Evolutionary conservation across 2,113 vertebrate species (phyloP).

Genomic region (Calyptomena viridis): DNA sequence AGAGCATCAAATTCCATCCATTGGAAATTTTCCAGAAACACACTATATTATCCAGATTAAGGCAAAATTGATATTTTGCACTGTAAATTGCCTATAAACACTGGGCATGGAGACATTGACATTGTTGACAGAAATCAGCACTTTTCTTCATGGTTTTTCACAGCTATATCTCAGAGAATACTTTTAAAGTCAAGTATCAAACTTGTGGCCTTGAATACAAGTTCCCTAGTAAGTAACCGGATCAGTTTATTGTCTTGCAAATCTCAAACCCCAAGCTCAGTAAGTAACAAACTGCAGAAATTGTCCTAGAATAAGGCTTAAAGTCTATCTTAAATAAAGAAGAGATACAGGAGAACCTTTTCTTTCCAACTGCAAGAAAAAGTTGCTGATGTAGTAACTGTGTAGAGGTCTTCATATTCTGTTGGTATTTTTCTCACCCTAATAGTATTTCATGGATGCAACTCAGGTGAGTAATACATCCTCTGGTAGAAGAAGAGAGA

Average conservation of each 20-base stretch:
- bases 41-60: neutral
- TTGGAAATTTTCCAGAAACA: neutral
- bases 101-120: neutral
- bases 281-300: neutral
- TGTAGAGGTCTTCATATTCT: neutral
- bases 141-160: neutral
- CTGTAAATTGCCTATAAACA: conserved; percentile 1
- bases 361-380: neutral
- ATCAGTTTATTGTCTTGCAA: neutral
- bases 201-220: neutral
- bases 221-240: neutral
- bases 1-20: neutral
- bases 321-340: neutral
- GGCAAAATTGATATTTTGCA: neutral
- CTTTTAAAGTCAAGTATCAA: neutral
- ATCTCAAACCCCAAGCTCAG: neutral
- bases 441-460: neutral
- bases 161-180: neutral
- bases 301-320: neutral
- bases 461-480: neutral
- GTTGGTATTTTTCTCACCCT: neutral
- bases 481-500: neutral
- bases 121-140: neutral
- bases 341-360: neutral
- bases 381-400: neutral